Evolutionary conservation across 2,888 invertebrate species (phyloP).

Genomic region (Callimorpha dominula): DNA sequence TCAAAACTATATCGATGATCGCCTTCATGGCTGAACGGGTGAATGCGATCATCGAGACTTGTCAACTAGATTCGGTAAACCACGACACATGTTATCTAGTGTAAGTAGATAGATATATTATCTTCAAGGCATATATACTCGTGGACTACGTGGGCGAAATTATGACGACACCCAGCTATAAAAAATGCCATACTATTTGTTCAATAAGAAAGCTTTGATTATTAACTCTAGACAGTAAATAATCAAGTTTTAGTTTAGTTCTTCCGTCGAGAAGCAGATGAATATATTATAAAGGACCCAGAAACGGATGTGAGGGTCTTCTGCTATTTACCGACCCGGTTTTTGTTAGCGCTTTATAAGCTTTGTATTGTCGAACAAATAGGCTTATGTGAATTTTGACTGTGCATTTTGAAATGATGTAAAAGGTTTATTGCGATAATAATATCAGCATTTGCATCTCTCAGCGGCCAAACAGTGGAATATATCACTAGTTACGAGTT

Average conservation of each 20-base stretch:
- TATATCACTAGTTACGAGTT: no score
- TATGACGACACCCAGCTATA: neutral
- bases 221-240: no score
- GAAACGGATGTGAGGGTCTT: constrained; percentile 37
- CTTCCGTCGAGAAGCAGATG: constrained; percentile 34
- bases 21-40: neutral
- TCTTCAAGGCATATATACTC: neutral
- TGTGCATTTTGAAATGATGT: constrained; percentile 3
- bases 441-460: neutral
- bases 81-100: neutral
- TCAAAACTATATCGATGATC: neutral
- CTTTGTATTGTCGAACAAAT: constrained; percentile 25
- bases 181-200: neutral
- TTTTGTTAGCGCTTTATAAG: constrained; percentile 39
- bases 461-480: neutral
- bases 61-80: neutral
- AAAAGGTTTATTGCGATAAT: neutral
- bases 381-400: constrained; percentile 2
- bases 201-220: neutral
- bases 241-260: constrained; percentile 27
- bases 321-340: constrained; percentile 31
- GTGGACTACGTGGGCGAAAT: no score
- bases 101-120: neutral
- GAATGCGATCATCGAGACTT: neutral
- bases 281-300: constrained; percentile 47